Conservation (phyloP, 2,797 vertebrate species). For the Pygocentrus nattereri region DNA sequence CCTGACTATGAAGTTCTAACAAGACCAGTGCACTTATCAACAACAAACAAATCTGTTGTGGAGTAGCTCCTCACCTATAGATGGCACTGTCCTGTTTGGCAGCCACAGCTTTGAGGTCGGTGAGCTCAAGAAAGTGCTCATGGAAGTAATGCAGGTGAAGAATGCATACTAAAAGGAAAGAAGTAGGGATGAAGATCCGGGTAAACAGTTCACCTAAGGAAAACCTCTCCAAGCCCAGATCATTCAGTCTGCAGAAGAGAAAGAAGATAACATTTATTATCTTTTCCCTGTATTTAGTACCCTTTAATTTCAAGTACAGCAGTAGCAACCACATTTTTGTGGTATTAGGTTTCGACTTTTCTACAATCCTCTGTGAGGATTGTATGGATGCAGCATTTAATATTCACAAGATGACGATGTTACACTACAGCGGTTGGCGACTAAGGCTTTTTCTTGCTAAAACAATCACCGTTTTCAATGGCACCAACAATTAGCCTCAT, state of each 20-base stretch:
- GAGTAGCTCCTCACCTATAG: conserved; percentile 87
- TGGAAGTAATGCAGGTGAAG: conserved; percentile 99
- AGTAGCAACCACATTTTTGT: too few relatives aligned
- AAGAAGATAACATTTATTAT: background rate
- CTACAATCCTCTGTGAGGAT: too few relatives aligned
- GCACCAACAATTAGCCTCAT: too few relatives aligned
- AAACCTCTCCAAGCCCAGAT: conserved; percentile 90
- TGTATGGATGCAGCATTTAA: too few relatives aligned
- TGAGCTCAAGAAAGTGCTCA: conserved; percentile 92
- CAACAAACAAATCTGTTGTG: background rate
- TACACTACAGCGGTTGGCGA: background rate
- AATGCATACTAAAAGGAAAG: conserved; percentile 94
- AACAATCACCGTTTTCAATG: too few relatives aligned
- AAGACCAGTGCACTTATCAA: background rate
- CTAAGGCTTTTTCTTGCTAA: too few relatives aligned
- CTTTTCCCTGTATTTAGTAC: too few relatives aligned
- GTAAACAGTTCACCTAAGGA: conserved; percentile 84
- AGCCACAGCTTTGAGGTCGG: conserved; percentile 93
- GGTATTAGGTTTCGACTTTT: too few relatives aligned
- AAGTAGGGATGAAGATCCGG: conserved; percentile 94
- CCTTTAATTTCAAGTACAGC: too few relatives aligned
- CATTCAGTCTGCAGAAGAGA: conserved; percentile 80
- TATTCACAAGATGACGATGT: background rate
- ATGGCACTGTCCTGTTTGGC: conserved; percentile 94
- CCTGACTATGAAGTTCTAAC: too few relatives aligned